Percentiles rank a stretch among this genome's conserved stretches.
Conservation (phyloP, 2,888 invertebrate genomes). For the Machimus rusticus region DNA sequence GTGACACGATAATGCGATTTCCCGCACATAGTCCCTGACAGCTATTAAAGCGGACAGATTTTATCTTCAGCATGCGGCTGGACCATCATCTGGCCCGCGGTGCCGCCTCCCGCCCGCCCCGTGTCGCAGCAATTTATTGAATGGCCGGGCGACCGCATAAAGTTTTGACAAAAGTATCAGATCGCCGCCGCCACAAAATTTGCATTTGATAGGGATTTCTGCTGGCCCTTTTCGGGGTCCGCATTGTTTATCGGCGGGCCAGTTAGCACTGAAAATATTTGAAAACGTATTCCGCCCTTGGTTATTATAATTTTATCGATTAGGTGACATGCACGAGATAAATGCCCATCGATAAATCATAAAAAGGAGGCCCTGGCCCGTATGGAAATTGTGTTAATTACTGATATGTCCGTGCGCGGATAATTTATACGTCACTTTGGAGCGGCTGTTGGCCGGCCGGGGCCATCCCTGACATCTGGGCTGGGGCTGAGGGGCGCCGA, state of each 20-base stretch:
- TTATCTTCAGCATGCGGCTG: background rate
- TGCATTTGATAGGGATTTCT: constrained; percentile 37
- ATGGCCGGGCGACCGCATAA: constrained; percentile 7
- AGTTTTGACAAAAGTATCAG: constrained; percentile 38
- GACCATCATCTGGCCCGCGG: background rate
- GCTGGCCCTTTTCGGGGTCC: background rate
- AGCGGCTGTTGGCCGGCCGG: background rate
- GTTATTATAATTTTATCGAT: constrained; percentile 40
- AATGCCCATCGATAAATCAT: constrained; percentile 25
- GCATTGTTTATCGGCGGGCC: constrained; percentile 14
- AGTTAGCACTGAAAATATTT: constrained; percentile 34
- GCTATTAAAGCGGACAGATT: constrained; percentile 21
- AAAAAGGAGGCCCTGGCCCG: constrained; percentile 3
- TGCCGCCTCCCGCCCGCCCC: background rate
- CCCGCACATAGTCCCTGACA: background rate
- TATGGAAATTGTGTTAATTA: constrained; percentile 40
- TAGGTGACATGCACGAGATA: constrained; percentile 35
- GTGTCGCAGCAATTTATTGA: constrained; percentile 23
- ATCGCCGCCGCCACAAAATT: constrained; percentile 23
- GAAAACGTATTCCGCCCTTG: constrained; percentile 29
- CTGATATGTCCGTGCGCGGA: constrained; percentile 34
- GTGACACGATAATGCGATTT: background rate
- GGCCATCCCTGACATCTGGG: background rate
- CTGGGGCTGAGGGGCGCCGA: background rate
- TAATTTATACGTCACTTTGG: constrained; percentile 37